phyloP scores from a whole-genome alignment of 2,888 invertebrate species.

The Volucella inflata region DNA sequence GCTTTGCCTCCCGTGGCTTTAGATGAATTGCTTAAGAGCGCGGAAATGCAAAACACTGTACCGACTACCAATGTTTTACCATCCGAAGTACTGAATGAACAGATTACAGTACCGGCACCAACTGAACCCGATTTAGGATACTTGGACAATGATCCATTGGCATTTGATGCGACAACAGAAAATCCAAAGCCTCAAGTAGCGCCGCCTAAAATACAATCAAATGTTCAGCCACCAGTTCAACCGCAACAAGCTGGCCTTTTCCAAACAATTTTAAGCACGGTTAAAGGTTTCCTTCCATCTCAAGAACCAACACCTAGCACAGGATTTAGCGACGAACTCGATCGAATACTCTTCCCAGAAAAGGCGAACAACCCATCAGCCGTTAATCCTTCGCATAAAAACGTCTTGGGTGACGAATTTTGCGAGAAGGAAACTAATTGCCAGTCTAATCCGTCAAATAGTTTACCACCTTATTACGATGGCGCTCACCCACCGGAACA shows the following conservation, averaged over 20 bases:
- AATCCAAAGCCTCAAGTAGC: slow-evolving; percentile 26
- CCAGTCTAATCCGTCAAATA: not conserved
- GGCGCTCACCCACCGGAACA: slow-evolving; percentile 59
- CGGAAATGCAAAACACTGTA: slow-evolving; percentile 20
- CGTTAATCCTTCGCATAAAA: not conserved
- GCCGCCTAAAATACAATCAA: slow-evolving; percentile 50
- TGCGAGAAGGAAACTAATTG: slow-evolving; percentile 78
- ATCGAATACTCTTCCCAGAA: slow-evolving; percentile 79
- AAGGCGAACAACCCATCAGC: slow-evolving; percentile 7
- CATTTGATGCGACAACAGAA: slow-evolving; percentile 48
- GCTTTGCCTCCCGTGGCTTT: slow-evolving; percentile 24
- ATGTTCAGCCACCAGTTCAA: slow-evolving; percentile 42
- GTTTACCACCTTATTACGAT: slow-evolving; percentile 36
- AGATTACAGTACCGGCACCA: slow-evolving; percentile 13
- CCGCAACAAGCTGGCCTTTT: slow-evolving; percentile 78
- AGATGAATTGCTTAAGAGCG: slow-evolving; percentile 12
- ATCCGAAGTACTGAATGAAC: not conserved
- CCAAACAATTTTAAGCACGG: slow-evolving; percentile 81
- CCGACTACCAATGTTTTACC: slow-evolving; percentile 8
- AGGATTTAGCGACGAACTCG: slow-evolving; percentile 77
- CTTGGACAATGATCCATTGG: slow-evolving; percentile 10
- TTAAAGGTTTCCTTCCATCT: slow-evolving; percentile 80
- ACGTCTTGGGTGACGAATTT: slow-evolving; percentile 70
- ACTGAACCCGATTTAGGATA: slow-evolving; percentile 31
- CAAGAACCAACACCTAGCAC: slow-evolving; percentile 39